phyloP scores from a whole-genome alignment of 2,888 invertebrate genomes.

The Philaethria dido region DNA sequence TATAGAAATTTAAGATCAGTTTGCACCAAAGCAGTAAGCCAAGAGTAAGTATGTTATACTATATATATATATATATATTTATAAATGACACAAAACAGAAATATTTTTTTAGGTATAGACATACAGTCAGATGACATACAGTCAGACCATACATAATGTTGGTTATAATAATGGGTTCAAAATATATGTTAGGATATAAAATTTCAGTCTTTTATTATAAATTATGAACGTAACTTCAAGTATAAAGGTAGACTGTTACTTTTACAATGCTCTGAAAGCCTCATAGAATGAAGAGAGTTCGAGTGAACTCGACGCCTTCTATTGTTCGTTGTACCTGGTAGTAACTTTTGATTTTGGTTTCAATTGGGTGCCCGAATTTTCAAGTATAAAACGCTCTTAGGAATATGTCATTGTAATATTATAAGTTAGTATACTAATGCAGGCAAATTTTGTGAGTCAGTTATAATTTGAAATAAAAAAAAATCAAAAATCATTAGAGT shows the following conservation, averaged over 20 bases:
- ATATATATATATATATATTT: too few species aligned
- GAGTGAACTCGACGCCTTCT: slow-evolving; percentile 33
- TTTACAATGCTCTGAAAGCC: slow-evolving; percentile 32
- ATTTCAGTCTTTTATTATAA: background rate
- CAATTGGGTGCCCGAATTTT: slow-evolving; percentile 22
- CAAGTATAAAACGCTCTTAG: slow-evolving; percentile 16
- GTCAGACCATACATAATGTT: background rate
- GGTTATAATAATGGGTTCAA: background rate
- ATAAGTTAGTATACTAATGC: background rate
- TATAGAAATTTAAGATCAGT: background rate
- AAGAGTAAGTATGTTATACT: too few species aligned
- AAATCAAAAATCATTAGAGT: too few species aligned
- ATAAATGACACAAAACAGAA: too few species aligned
- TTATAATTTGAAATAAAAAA: too few species aligned
- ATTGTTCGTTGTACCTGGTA: slow-evolving; percentile 33
- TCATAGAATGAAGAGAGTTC: slow-evolving; percentile 31
- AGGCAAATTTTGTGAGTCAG: background rate
- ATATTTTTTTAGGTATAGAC: too few species aligned
- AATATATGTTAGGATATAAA: background rate
- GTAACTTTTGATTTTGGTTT: slow-evolving; percentile 22
- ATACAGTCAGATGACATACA: too few species aligned
- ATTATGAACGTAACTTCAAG: slow-evolving; percentile 4
- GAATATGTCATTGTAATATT: slow-evolving; percentile 14
- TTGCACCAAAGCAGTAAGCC: too few species aligned
- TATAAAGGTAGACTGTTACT: slow-evolving; percentile 23